phyloP scores from a whole-genome alignment of 1,140 invertebrate genomes.

The Drosophila bocqueti region DNA sequence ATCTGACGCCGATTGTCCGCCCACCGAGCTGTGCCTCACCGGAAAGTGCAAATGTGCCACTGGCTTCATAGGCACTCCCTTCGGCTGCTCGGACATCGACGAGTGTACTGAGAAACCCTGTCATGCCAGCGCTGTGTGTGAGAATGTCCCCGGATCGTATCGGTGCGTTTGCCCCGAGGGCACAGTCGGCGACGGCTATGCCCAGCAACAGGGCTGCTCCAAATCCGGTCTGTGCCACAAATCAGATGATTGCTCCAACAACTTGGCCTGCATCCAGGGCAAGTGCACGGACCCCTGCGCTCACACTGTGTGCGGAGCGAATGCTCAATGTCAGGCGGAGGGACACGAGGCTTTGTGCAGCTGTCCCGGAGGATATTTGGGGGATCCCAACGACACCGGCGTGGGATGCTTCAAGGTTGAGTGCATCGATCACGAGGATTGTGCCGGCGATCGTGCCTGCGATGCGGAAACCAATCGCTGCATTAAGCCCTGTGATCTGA shows the following conservation, averaged over 20 bases:
- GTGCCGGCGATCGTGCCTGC: constrained; percentile 90
- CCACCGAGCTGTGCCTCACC: constrained; percentile 92
- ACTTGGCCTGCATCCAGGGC: constrained; percentile 89
- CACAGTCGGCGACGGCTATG: constrained; percentile 92
- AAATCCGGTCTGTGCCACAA: constrained; percentile 89
- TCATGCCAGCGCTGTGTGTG: constrained; percentile 91
- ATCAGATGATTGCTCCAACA: constrained; percentile 90
- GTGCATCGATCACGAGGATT: constrained; percentile 91
- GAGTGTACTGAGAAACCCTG: constrained; percentile 93
- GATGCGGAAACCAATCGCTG: constrained; percentile 91
- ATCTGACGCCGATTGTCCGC: constrained; percentile 91
- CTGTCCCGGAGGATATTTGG: constrained; percentile 92
- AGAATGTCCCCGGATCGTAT: constrained; percentile 92
- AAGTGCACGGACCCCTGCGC: constrained; percentile 92
- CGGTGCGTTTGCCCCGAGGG: constrained; percentile 91
- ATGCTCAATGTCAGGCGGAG: constrained; percentile 90
- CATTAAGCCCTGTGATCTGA: constrained; percentile 91
- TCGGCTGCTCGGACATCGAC: constrained; percentile 91
- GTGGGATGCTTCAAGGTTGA: constrained; percentile 94
- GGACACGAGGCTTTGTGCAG: constrained; percentile 90
- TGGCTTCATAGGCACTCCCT: constrained; percentile 89
- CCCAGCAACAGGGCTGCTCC: constrained; percentile 89
- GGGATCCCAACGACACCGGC: constrained; percentile 90
- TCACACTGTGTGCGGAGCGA: constrained; percentile 88
- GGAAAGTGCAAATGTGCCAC: constrained; percentile 91